Percentiles rank a stretch among this genome's conserved stretches.
Conservation (phyloP, 2,888 invertebrate genomes). For the Scaptomyza reducta region DNA sequence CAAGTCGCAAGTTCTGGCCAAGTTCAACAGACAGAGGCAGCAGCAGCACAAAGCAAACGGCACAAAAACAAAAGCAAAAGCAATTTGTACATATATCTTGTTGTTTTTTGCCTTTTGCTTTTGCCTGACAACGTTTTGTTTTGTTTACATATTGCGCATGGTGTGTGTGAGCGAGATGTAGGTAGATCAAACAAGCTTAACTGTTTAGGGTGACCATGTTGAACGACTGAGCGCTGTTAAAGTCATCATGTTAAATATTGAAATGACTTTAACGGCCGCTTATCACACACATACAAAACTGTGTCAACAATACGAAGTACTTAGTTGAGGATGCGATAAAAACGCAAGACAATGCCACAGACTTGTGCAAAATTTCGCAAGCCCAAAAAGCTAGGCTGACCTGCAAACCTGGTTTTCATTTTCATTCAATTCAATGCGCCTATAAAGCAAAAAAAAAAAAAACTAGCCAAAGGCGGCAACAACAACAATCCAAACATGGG, state of each 20-base stretch:
- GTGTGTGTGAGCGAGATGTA: slow-evolving; percentile 41
- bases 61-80: slow-evolving; percentile 51
- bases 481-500: slow-evolving; percentile 57
- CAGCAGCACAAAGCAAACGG: slow-evolving; percentile 22
- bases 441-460: slow-evolving; percentile 8
- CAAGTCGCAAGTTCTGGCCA: slow-evolving; percentile 61
- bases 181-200: slow-evolving; percentile 20
- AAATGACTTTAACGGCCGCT: slow-evolving; percentile 49
- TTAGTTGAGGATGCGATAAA: slow-evolving; percentile 18
- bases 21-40: slow-evolving; percentile 59
- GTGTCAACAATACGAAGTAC: slow-evolving; percentile 28
- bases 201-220: slow-evolving; percentile 56
- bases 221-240: slow-evolving; percentile 47
- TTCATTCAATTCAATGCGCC: slow-evolving; percentile 73
- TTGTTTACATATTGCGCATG: slow-evolving; percentile 7
- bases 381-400: slow-evolving; percentile 56
- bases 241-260: slow-evolving; percentile 45
- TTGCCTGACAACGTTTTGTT: slow-evolving; percentile 1
- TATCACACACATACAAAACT: slow-evolving; percentile 39
- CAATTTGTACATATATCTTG: slow-evolving; percentile 20
- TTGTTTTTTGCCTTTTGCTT: slow-evolving; percentile 3
- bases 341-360: slow-evolving; percentile 39
- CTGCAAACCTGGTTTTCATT: slow-evolving; percentile 77
- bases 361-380: slow-evolving; percentile 65
- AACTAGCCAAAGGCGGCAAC: slow-evolving; percentile 23